Base-by-base conservation (phyloP, 2,888 invertebrate species). In the Diarsia dahlii region DNA sequence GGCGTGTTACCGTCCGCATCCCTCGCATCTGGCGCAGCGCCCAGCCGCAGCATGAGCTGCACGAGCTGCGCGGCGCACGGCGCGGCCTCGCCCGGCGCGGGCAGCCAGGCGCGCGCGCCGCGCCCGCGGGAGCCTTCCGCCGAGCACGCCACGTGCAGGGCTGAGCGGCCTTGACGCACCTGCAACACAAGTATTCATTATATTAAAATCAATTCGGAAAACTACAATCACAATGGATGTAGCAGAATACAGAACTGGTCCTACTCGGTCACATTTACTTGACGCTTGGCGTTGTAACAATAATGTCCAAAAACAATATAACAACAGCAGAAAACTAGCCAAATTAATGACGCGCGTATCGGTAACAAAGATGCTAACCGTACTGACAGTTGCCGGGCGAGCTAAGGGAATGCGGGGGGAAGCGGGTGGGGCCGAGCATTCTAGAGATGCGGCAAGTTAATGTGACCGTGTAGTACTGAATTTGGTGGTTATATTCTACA, bases 1-100 rank as follows among this genome's bases (percentile, higher is more conserved):
- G 99, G 98, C 34, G 99, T 99, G 95, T 99, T 99, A 34, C 98
- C 98, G 75, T 98, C 98, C 71, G 98, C 97, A 94, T 99, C 99
- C 3, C 97, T 94, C 0, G 98, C 98, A 94, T 98, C 98, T 0
- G 98, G 98, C 94, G 98, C 97, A 0, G 99, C 99, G 18, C 99
- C 99, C 45, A 98, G 98, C 85, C 98, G 97, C 82, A 99, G 95
- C 90, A 99, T 95, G 76, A 98, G 97, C 88, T 97, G 97, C 10
- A 98, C 98, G 23, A 96, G 94, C 69, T 84, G 89, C 90, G 90
- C 80, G 90, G 88, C 83, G 94, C 98, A 98, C 60, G 98, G 98
- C 78, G 97, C 97, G 92, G 98, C 98, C 12, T 98, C 98, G 68
- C 78, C 78, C 2, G 84, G 85, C 60, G 87, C 98, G 98, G 86